These are phyloP conservation scores for Lasioglossum baleicum DNA, from an alignment of 1,140 invertebrate genomes.

Conservation along the genomic window DNA sequence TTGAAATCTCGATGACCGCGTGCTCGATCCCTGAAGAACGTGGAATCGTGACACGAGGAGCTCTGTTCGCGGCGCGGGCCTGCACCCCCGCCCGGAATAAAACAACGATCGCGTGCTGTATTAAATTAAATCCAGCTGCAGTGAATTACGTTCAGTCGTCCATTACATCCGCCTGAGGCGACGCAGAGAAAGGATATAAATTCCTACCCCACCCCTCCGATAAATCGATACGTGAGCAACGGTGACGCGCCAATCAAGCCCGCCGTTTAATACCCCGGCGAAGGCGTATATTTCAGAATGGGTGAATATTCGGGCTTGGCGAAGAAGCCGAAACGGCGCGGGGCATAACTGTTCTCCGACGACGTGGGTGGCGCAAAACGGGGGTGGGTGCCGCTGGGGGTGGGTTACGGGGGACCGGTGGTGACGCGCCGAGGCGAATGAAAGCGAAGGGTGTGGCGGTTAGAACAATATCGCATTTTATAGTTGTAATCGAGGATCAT, in stretches of 20 bases:
- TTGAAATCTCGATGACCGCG: slow-evolving; percentile 3
- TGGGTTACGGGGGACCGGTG: background rate
- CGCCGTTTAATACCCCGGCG: slow-evolving; percentile 38
- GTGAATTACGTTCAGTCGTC: slow-evolving; percentile 43
- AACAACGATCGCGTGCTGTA: slow-evolving; percentile 34
- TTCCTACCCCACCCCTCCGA: slow-evolving; percentile 42
- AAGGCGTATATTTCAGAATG: slow-evolving; percentile 50
- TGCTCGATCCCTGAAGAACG: background rate
- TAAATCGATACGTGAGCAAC: slow-evolving; percentile 53
- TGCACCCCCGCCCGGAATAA: slow-evolving; percentile 12
- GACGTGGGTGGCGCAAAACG: too few relatives aligned
- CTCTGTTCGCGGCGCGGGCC: background rate
- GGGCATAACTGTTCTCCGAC: background rate
- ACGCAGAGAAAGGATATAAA: slow-evolving; percentile 46
- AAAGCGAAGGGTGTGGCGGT: slow-evolving; percentile 48
- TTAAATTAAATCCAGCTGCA: slow-evolving; percentile 52
- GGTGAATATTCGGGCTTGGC: slow-evolving; percentile 29
- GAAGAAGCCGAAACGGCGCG: slow-evolving; percentile 41
- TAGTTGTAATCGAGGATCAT: slow-evolving; percentile 74
- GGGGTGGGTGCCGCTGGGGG: background rate
- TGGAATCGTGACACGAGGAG: background rate
- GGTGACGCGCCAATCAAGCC: slow-evolving; percentile 47
- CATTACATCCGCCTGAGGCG: slow-evolving; percentile 48
- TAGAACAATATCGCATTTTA: slow-evolving; percentile 74
- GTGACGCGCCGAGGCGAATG: slow-evolving; percentile 40